These are phyloP conservation scores for Lottia scabra DNA, from an alignment of 2,888 invertebrate species.

Conservation along the genomic window DNA sequence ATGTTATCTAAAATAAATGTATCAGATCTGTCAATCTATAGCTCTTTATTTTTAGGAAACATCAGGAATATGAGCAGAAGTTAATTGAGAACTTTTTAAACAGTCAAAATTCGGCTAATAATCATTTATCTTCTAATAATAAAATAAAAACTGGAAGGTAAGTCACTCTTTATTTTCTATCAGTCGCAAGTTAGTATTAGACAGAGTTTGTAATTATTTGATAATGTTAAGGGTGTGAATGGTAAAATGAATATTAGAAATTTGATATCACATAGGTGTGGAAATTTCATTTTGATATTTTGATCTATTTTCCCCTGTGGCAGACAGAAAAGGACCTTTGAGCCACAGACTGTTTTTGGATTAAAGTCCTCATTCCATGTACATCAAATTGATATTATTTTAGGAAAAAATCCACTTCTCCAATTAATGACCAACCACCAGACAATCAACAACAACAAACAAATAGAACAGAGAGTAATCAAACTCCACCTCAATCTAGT, in stretches of 20 bases:
- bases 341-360: too few species aligned
- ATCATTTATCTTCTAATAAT: conserved; percentile 29
- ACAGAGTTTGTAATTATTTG: too few species aligned
- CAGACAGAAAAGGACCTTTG: too few species aligned
- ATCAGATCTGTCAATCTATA: neutral
- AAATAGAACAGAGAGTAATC: conserved; percentile 21
- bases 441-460: conserved; percentile 3
- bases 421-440: conserved; percentile 28
- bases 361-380: neutral
- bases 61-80: conserved; percentile 69
- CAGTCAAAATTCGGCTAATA: conserved; percentile 59
- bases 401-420: conserved; percentile 52
- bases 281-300: too few species aligned
- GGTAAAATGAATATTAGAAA: too few species aligned
- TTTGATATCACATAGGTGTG: too few species aligned
- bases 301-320: too few species aligned
- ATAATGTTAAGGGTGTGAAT: too few species aligned
- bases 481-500: conserved; percentile 25
- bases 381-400: conserved; percentile 16
- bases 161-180: neutral
- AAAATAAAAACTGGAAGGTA: conserved; percentile 41
- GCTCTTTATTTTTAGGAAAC: conserved; percentile 58
- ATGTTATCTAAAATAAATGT: neutral
- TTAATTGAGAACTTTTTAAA: conserved; percentile 64
- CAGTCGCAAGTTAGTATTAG: too few species aligned